A percentile compares a stretch with the other conserved stretches of the same genome.
Conservation (phyloP, 2,888 invertebrate species). For the Lathronympha strigana region DNA sequence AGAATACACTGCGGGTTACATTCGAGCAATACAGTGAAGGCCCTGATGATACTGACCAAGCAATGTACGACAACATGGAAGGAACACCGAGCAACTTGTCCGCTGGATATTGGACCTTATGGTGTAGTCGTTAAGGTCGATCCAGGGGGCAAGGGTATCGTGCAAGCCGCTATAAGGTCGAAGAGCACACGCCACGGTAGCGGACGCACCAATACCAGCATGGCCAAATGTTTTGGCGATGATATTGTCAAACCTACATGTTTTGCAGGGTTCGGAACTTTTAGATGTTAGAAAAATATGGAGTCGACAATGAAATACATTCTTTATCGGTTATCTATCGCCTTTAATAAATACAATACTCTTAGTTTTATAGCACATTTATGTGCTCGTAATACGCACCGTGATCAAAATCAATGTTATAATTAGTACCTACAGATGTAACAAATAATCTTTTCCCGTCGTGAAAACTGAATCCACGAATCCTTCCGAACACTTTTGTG, state of each 20-base stretch:
- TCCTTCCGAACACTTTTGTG: no score
- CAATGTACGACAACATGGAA: slow-evolving; percentile 57
- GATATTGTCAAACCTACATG: background rate
- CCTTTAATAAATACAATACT: no score
- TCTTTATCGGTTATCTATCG: background rate
- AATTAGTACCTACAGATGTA: no score
- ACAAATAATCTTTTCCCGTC: no score
- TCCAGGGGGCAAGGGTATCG: slow-evolving; percentile 43
- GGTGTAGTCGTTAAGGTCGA: background rate
- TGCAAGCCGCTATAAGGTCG: slow-evolving; percentile 59
- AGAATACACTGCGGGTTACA: slow-evolving; percentile 53
- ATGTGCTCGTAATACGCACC: no score
- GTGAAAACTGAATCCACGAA: no score
- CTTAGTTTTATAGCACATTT: no score
- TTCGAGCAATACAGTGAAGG: slow-evolving; percentile 46
- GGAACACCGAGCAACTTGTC: slow-evolving; percentile 47
- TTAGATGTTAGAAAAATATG: background rate
- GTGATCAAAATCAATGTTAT: no score
- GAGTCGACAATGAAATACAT: background rate
- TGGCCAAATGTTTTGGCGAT: background rate
- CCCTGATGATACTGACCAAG: slow-evolving; percentile 50
- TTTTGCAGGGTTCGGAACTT: background rate
- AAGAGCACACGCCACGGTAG: slow-evolving; percentile 54
- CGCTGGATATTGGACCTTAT: slow-evolving; percentile 49
- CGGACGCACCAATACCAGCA: slow-evolving; percentile 33